A percentile compares a stretch with the other conserved stretches of the same genome.
Conservation (phyloP, 2,113 vertebrate species). For the Axis porcinus region DNA sequence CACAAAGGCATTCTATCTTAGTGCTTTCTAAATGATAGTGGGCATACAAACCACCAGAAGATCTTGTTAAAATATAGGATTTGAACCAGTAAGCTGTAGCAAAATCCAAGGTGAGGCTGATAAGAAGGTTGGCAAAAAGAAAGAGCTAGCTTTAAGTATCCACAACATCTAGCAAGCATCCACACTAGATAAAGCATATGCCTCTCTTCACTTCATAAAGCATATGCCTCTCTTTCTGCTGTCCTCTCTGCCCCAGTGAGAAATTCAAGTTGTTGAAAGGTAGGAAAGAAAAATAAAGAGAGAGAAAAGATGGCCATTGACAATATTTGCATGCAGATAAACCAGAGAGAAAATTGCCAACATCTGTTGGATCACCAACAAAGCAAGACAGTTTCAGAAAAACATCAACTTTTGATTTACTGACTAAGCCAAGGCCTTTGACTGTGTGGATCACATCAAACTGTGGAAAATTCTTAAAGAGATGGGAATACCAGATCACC, state of each 20-base stretch:
- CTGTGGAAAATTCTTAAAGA: neutral
- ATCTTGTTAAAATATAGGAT: neutral
- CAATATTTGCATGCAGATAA: neutral
- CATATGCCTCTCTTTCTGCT: neutral
- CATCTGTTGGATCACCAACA: neutral
- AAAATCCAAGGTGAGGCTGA: neutral
- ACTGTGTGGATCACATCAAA: neutral
- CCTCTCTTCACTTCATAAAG: neutral
- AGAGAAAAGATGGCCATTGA: neutral
- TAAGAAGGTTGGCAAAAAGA: neutral
- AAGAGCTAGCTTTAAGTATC: neutral
- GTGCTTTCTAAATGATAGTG: neutral
- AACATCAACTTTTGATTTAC: neutral
- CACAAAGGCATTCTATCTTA: neutral
- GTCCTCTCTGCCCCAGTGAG: fast-evolving
- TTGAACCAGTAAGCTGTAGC: neutral
- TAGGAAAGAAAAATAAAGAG: neutral
- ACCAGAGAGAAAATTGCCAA: neutral
- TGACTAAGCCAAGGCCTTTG: neutral
- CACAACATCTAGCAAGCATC: neutral
- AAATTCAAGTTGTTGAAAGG: neutral
- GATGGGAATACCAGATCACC: neutral
- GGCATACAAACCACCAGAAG: neutral
- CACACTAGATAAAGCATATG: neutral
- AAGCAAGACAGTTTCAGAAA: neutral